Conservation (phyloP, 2,797 vertebrate species). For the Hirundo rustica region DNA sequence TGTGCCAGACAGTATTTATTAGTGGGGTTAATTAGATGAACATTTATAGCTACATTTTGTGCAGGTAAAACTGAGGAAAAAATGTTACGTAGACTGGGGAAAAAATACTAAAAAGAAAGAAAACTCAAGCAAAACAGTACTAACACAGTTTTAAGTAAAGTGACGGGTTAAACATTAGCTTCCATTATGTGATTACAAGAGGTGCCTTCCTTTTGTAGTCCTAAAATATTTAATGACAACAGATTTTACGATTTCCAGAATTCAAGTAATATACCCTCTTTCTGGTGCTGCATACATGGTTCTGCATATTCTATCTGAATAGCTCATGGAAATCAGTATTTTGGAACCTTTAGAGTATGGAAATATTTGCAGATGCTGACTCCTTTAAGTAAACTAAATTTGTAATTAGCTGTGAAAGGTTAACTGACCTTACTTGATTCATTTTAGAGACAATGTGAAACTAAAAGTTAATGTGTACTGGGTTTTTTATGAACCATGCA, state of each 20-base stretch:
- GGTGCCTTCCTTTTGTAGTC: neutral
- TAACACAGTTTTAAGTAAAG: neutral
- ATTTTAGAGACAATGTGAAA: neutral
- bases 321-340: neutral
- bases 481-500: neutral
- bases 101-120: neutral
- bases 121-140: neutral
- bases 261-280: neutral
- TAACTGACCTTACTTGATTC: neutral
- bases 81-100: neutral
- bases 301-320: neutral
- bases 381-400: neutral
- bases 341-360: neutral
- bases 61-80: neutral
- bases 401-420: neutral
- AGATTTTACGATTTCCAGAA: neutral
- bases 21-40: neutral
- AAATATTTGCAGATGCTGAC: neutral
- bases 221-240: neutral
- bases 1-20: neutral
- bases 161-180: neutral
- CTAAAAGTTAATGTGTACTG: neutral
- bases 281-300: neutral
- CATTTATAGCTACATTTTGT: neutral
- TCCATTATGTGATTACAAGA: neutral